phyloP scores from a whole-genome alignment of 1,140 invertebrate genomes.

The Aphidius gifuensis region DNA sequence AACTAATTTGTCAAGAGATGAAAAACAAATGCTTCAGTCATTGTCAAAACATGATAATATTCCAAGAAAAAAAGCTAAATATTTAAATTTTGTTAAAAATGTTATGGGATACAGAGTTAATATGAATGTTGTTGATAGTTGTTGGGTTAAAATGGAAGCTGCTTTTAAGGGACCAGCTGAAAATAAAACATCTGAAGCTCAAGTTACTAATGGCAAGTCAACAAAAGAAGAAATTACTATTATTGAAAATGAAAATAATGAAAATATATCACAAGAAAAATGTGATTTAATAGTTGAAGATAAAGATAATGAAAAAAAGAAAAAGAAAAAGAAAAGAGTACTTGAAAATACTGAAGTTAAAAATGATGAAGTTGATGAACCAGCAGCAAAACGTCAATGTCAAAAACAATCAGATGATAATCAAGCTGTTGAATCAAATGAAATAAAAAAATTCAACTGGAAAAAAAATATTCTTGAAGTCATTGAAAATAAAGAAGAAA shows the following conservation, averaged over 20 bases:
- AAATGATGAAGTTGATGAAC: conserved; percentile 17
- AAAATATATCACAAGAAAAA: conserved; percentile 44
- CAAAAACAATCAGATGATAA: not conserved
- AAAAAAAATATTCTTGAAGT: conserved; percentile 44
- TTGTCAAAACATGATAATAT: conserved; percentile 80
- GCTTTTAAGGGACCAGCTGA: conserved; percentile 60
- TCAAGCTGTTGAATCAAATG: not conserved
- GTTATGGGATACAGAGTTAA: conserved; percentile 58
- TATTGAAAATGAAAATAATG: conserved; percentile 45
- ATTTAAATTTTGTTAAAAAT: conserved; percentile 74
- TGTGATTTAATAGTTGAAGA: conserved; percentile 22
- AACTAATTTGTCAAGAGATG: conserved; percentile 55
- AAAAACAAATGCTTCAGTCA: conserved; percentile 66
- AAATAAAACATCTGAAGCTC: conserved; percentile 20
- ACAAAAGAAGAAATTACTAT: conserved; percentile 33
- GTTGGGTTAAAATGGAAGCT: conserved; percentile 69
- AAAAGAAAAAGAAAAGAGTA: conserved; percentile 27
- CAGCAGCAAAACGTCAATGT: conserved; percentile 18
- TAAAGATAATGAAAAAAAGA: conserved; percentile 28
- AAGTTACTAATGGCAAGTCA: conserved; percentile 32
- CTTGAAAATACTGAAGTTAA: not conserved
- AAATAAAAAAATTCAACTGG: conserved; percentile 43
- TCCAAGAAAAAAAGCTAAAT: conserved; percentile 88
- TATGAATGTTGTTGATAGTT: conserved; percentile 59
- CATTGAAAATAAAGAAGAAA: conserved; percentile 42